Conservation (phyloP, 2,797 vertebrate genomes). For the Vipera ursinii region DNA sequence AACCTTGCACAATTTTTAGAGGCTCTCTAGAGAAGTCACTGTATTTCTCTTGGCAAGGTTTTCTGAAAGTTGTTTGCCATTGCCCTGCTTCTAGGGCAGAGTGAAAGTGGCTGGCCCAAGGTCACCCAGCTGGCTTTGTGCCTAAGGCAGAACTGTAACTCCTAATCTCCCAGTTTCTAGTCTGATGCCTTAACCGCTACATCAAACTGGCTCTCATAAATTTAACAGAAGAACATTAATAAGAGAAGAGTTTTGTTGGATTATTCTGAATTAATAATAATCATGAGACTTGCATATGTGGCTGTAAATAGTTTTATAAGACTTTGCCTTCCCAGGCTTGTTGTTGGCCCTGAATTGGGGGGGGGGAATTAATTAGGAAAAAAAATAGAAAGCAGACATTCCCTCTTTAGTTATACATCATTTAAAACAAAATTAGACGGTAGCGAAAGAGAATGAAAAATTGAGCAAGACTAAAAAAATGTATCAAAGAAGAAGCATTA, state of each 20-base stretch:
- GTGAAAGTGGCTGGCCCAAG: not conserved
- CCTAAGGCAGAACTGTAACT: not conserved
- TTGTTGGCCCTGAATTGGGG: not conserved
- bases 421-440: constrained; percentile 25
- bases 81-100: not conserved
- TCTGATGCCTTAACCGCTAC: not conserved
- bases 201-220: not conserved
- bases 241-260: not conserved
- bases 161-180: not conserved
- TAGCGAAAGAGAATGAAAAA: constrained; percentile 2
- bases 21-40: not conserved
- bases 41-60: not conserved
- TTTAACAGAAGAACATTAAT: not conserved
- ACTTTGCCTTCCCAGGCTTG: not conserved
- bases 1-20: not conserved
- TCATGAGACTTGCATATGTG: not conserved
- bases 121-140: not conserved
- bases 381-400: not conserved
- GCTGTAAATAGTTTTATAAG: not conserved
- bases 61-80: not conserved
- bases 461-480: not conserved
- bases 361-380: not conserved
- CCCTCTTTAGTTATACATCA: not conserved
- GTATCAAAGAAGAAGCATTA: not conserved
- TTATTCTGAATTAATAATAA: constrained; percentile 3